Evolutionary conservation across 2,888 invertebrate species (phyloP), one percentile per base, ranked within the genome.

Genomic region (Perizoma affinitatum): DNA sequence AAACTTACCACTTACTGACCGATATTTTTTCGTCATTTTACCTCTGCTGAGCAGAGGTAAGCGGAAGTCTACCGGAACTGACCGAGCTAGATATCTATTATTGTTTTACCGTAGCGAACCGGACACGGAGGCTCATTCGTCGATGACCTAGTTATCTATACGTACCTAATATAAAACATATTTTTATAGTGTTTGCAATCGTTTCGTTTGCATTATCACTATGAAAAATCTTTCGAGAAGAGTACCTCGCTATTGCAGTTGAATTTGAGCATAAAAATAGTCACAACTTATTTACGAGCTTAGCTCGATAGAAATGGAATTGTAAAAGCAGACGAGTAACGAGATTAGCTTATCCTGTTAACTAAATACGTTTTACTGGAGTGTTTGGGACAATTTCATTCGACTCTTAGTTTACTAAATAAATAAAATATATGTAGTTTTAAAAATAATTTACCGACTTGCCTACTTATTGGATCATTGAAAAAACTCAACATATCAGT

Each of bases 231-330:
- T 6, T 22, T 22, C 6, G n/a, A 46, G 5, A 46, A 35, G 34
- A 34, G 11, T 41, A 41, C 40, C 4, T 41, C n/a, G 45, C 33
- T 34, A 6, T 46, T 46, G 46, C 5, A 0, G 38, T 46, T 34
- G 41, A 57, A 51, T 33, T 38, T 11, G n/a, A 47, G 34, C 41
- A 41, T 42, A 44, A 48, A 58, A 58, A 36, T 48, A 48, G 47
- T 48, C 49, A 49, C 45, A 46, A 22, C 57, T 53, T 56, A 54
- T 56, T 56, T 54, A 61, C 49, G 53, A 56, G 45, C 49, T 46
- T 22, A 57, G 54, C 41, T 22, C 46, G 45, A 10, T 36, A 45
- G 11, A 33, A n/a, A 41, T 38, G 36, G 6, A 53, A 38, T 51
- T 35, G 43, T 43, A 11, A 44, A 36, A 53, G 45, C 53, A 36